Evolutionary conservation across 1,140 invertebrate genomes (phyloP).

Genomic region (Sycobia sp.): DNA sequence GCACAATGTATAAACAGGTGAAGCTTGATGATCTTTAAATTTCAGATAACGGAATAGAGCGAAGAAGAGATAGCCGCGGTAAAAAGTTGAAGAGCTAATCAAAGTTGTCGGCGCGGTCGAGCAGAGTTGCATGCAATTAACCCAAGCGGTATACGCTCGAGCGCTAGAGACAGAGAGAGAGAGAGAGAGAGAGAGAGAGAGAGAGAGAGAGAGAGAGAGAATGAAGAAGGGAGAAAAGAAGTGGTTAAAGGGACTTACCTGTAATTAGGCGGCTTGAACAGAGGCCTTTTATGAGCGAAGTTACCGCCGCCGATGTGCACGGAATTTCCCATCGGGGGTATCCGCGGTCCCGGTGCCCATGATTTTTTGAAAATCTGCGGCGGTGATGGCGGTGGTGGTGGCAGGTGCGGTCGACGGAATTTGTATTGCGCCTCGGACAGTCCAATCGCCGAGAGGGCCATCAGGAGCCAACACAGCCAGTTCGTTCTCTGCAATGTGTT

Average conservation of each 20-base stretch:
- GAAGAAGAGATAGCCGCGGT: too few relatives aligned
- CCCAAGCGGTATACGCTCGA: too few relatives aligned
- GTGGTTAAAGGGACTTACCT: slow-evolving; percentile 46
- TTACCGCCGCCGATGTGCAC: slow-evolving; percentile 44
- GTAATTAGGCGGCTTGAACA: slow-evolving; percentile 48
- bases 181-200: too few relatives aligned
- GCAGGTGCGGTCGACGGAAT: slow-evolving; percentile 42
- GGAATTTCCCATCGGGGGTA: slow-evolving; percentile 49
- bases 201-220: too few relatives aligned
- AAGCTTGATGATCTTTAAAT: too few relatives aligned
- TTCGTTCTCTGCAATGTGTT: slow-evolving; percentile 42
- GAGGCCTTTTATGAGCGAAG: slow-evolving; percentile 43
- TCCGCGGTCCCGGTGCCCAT: slow-evolving; percentile 47
- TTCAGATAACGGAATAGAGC: too few relatives aligned
- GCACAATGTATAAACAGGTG: too few relatives aligned
- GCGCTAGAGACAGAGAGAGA: too few relatives aligned
- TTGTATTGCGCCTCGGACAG: slow-evolving; percentile 51
- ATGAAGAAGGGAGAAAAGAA: too few relatives aligned
- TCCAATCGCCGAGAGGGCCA: slow-evolving; percentile 38
- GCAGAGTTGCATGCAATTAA: too few relatives aligned
- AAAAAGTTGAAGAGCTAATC: too few relatives aligned
- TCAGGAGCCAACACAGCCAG: slow-evolving; percentile 48
- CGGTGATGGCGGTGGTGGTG: slow-evolving; percentile 39
- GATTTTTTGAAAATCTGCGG: slow-evolving; percentile 48
- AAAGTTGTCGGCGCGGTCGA: too few relatives aligned